Evolutionary conservation across 1,140 invertebrate genomes (phyloP).

Genomic region (Drosophila leontia): DNA sequence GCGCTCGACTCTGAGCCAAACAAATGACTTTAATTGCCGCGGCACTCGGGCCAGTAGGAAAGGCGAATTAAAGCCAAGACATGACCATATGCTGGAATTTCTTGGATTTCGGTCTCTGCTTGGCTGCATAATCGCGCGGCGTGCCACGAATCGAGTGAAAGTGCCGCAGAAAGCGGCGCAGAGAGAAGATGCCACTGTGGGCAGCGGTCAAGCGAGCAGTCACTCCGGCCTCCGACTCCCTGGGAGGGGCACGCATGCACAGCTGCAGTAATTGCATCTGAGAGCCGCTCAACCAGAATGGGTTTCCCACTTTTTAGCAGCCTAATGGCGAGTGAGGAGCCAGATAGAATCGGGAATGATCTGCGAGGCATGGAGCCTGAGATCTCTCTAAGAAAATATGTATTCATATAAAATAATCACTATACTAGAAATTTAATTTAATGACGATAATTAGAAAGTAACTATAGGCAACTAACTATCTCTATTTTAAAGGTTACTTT

Average conservation of each 20-base stretch:
- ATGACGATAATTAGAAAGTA: rapidly evolving
- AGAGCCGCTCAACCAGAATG: slow-evolving; percentile 11
- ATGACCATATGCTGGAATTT: slow-evolving; percentile 66
- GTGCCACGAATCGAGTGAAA: slow-evolving; percentile 70
- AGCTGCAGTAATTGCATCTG: slow-evolving; percentile 47
- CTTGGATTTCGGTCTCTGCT: slow-evolving; percentile 42
- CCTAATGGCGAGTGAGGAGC: slow-evolving; percentile 35
- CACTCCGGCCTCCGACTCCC: slow-evolving; percentile 28
- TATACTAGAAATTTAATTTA: neutral
- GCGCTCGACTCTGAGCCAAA: slow-evolving; percentile 36
- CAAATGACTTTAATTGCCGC: slow-evolving; percentile 73
- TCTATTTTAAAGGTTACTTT: no score
- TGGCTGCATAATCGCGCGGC: slow-evolving; percentile 68
- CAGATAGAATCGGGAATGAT: slow-evolving; percentile 8
- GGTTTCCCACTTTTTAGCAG: slow-evolving; percentile 5
- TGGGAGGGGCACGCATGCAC: slow-evolving; percentile 64
- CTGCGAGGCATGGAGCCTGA: neutral
- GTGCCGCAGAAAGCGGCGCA: slow-evolving; percentile 65
- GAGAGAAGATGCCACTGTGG: slow-evolving; percentile 54
- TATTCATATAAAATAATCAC: no score
- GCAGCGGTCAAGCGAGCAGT: slow-evolving; percentile 43
- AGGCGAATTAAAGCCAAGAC: slow-evolving; percentile 56
- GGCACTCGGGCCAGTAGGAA: slow-evolving; percentile 14
- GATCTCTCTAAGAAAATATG: neutral
- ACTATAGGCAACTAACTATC: no score